A percentile compares a stretch with the other conserved stretches of the same genome.
Evolutionary conservation across 2,888 invertebrate species (phyloP).

Genomic region (Polymixis lichenea): DNA sequence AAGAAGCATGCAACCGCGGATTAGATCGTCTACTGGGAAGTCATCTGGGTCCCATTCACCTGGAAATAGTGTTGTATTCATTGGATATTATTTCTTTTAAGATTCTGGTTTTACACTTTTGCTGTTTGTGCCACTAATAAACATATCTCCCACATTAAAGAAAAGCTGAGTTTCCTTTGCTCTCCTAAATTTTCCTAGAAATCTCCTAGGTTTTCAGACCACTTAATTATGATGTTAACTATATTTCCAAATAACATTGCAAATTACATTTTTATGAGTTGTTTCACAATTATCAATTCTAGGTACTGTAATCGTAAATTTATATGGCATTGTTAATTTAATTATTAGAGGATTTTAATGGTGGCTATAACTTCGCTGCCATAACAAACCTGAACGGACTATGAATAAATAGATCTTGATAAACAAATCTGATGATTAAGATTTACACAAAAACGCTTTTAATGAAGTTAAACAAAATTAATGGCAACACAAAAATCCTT

Average conservation of each 20-base stretch:
- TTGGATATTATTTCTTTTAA: not conserved
- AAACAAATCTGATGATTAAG: too few species aligned
- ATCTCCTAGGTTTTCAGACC: not conserved
- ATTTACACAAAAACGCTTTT: too few species aligned
- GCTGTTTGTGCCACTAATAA: not conserved
- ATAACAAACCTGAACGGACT: not conserved
- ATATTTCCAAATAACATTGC: not conserved
- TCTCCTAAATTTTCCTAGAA: not conserved
- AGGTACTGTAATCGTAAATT: slow-evolving; percentile 12
- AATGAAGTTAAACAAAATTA: too few species aligned
- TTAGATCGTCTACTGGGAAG: slow-evolving; percentile 92
- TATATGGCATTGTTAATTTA: slow-evolving; percentile 33
- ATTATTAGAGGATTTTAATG: slow-evolving; percentile 8
- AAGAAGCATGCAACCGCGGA: slow-evolving; percentile 92
- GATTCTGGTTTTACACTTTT: not conserved
- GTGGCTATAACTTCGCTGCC: not conserved
- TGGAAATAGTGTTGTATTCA: slow-evolving; percentile 68
- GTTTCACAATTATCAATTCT: not conserved
- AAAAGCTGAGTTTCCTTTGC: not conserved
- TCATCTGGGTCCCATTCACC: slow-evolving; percentile 94
- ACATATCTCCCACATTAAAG: not conserved
- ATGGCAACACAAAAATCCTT: too few species aligned
- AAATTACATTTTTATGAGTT: not conserved
- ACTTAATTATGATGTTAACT: not conserved
- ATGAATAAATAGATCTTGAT: too few species aligned